Evolutionary conservation across 2,113 vertebrate species (phyloP).

Genomic region (Ondatra zibethicus): DNA sequence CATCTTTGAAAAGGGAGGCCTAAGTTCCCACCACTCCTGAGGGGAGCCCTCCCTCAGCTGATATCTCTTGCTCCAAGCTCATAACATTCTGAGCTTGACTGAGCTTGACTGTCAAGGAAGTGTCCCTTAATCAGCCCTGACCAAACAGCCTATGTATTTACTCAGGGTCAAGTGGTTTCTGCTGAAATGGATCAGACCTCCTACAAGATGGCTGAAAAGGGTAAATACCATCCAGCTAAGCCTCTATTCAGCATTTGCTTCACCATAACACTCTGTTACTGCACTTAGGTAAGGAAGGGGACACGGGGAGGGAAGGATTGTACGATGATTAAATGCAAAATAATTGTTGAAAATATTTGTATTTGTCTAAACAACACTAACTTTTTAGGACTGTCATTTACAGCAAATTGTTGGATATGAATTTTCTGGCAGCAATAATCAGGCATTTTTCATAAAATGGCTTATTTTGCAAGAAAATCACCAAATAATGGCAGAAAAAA

Average conservation of each 20-base stretch:
- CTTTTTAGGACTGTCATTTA: constrained; percentile 72
- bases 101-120: neutral
- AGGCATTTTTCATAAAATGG: constrained; percentile 79
- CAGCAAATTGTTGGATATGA: constrained; percentile 77
- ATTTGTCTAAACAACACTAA: constrained; percentile 70
- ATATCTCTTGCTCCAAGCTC: neutral
- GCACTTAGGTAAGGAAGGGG: neutral
- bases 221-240: constrained; percentile 43
- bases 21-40: neutral
- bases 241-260: neutral
- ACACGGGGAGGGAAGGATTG: rapidly evolving
- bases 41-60: neutral
- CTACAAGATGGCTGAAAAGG: neutral
- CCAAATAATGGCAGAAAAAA: constrained; percentile 80
- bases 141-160: constrained; percentile 24
- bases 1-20: neutral
- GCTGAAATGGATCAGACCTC: constrained; percentile 59
- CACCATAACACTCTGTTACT: constrained; percentile 55
- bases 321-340: constrained; percentile 65
- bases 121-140: neutral
- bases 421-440: constrained; percentile 76
- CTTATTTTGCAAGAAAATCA: constrained; percentile 80
- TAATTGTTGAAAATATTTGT: constrained; percentile 61
- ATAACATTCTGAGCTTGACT: no score
- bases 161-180: constrained; percentile 43